Evolutionary conservation across 1,140 invertebrate species (phyloP).

Genomic region (Thaumetopoea pityocampa): DNA sequence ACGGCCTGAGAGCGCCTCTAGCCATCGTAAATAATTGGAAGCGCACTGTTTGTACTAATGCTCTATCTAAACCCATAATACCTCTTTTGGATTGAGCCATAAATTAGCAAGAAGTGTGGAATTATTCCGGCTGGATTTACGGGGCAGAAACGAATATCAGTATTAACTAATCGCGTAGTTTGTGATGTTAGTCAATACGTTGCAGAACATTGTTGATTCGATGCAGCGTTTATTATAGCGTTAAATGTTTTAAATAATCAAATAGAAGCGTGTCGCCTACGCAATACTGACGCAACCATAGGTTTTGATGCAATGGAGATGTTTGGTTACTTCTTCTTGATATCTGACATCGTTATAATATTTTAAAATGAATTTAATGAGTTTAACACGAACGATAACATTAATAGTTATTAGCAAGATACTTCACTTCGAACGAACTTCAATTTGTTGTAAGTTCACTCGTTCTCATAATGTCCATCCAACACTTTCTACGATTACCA

Average conservation of each 20-base stretch:
- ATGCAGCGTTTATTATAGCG: constrained; percentile 31
- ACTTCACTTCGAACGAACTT: too few relatives aligned
- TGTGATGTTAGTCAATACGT: constrained; percentile 18
- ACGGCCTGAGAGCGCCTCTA: constrained; percentile 22
- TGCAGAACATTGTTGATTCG: constrained; percentile 25
- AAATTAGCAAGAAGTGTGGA: constrained; percentile 34
- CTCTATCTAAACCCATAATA: constrained; percentile 38
- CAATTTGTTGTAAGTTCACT: too few relatives aligned
- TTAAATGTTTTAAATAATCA: constrained; percentile 36
- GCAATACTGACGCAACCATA: too few relatives aligned
- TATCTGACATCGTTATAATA: too few relatives aligned
- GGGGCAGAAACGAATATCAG: constrained; percentile 25
- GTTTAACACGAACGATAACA: too few relatives aligned
- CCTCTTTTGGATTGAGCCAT: constrained; percentile 48
- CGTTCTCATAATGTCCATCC: too few relatives aligned
- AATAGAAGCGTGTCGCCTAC: constrained; percentile 26
- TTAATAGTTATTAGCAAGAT: too few relatives aligned
- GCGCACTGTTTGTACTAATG: constrained; percentile 47
- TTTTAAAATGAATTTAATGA: too few relatives aligned
- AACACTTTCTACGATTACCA: too few relatives aligned
- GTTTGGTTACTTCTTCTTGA: too few relatives aligned
- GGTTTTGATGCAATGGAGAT: too few relatives aligned
- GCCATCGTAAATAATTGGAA: constrained; percentile 51
- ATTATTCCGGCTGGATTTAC: constrained; percentile 18
- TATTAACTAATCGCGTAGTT: constrained; percentile 27